Conservation (phyloP, 2,113 vertebrate genomes). For the Hepsetus odoe region DNA sequence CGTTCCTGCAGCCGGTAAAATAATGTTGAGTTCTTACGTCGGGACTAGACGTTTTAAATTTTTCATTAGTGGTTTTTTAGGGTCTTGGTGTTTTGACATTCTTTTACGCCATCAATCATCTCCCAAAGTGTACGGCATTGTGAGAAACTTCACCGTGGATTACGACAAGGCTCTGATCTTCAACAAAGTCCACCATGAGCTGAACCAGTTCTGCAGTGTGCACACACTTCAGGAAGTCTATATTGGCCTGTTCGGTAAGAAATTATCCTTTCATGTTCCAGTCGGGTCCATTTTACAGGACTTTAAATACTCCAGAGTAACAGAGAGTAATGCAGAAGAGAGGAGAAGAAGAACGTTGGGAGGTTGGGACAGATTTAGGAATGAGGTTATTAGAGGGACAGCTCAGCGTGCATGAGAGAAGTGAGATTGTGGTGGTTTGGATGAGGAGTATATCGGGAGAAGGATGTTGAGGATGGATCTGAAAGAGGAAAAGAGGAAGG, state of each 20-base stretch:
- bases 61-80: not conserved
- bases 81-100: not conserved
- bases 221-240: slow-evolving; percentile 97
- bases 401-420: no score
- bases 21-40: not conserved
- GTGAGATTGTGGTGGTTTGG: no score
- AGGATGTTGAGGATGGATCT: no score
- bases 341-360: no score
- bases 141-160: slow-evolving; percentile 96
- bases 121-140: slow-evolving; percentile 88
- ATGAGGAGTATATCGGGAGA: no score
- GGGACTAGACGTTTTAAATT: not conserved
- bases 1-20: slow-evolving; percentile 85
- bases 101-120: not conserved
- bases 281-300: not conserved
- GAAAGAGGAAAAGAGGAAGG: no score
- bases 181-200: slow-evolving; percentile 98
- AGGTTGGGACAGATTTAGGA: no score
- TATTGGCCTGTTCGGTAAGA: slow-evolving; percentile 94
- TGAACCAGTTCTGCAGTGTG: slow-evolving; percentile 99
- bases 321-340: no score
- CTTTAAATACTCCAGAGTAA: not conserved
- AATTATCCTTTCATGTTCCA: not conserved
- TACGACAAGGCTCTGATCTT: slow-evolving; percentile 98
- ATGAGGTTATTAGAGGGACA: no score